Evolutionary conservation across 2,113 vertebrate species (phyloP), one percentile per base, ranked within the genome.

Genomic region (Gavia stellata): DNA sequence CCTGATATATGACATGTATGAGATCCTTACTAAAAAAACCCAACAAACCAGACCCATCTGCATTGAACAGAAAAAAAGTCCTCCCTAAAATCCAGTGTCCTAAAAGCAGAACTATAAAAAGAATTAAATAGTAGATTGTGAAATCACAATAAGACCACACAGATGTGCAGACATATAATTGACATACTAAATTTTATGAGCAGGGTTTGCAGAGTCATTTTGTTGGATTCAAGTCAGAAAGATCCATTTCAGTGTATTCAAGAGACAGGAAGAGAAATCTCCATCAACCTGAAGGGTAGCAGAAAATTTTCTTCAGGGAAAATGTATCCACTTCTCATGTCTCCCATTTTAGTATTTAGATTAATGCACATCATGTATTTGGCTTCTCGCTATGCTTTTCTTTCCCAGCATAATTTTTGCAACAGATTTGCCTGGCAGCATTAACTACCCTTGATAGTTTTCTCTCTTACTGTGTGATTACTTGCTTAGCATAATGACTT

Each of bases 381-480:
- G 95, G 96, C 92, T 96, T 94, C 91, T 66, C 14, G 17, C 49
- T 91, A 40, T 80, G 63, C 53, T 92, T 96, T 95, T 92, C 81
- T 88, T 94, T 94, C 86, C 86, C 86, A 91, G 81, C 16, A 92
- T 81, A 88, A 89, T 92, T 94, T 94, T 88, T 94, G 59, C 75
- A 97, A 87, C 78, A 95, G 89, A 83, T 95, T 96, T 92, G 50
- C 95, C 96, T 94, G 93, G 61, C 59, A 96, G 95, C 96, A 94
- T 94, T 87, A 94, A 66, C 92, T 82, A 90, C 62, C 81, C 83
- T 63, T 95, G 62, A 72, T 96, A 94, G 56, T 92, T 88, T 95
- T 96, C 89, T 95, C 80, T 71, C 88, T 79, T 66, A 89, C 70
- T 94, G 55, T 71, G 31, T 94, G 91, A 93, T 95, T 96, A 93